Conservation (phyloP, 2,888 invertebrate genomes). For the Ctena decussata region DNA sequence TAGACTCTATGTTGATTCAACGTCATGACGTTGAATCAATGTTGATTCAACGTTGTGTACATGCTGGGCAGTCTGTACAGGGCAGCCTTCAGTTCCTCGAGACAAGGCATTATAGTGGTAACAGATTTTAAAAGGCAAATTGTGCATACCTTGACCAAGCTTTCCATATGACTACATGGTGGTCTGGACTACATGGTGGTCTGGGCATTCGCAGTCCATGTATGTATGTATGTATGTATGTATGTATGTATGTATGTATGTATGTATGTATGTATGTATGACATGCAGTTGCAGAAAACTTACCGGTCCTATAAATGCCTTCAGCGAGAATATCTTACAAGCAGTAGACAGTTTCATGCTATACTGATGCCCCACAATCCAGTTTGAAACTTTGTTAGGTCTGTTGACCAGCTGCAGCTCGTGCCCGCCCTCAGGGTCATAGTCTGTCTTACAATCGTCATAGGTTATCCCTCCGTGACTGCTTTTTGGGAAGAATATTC, state of each 20-base stretch:
- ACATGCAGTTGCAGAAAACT: neutral
- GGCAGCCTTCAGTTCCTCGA: no score
- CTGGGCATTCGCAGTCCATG: no score
- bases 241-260: conserved; percentile 50
- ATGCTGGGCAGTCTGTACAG: no score
- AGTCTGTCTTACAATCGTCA: conserved; percentile 42
- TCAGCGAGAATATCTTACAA: conserved; percentile 51
- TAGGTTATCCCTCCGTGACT: conserved; percentile 47
- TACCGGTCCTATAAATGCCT: conserved; percentile 50
- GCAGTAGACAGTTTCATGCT: conserved; percentile 3
- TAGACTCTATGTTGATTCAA: no score
- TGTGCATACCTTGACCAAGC: no score
- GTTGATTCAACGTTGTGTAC: no score
- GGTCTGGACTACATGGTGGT: no score
- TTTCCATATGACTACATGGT: no score
- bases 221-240: conserved; percentile 37
- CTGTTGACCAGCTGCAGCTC: no score
- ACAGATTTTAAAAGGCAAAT: no score
- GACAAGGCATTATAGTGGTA: no score
- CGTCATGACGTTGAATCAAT: no score
- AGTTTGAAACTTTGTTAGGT: neutral
- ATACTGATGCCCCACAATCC: conserved; percentile 32
- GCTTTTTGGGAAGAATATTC: conserved; percentile 18
- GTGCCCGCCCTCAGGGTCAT: conserved; percentile 47
- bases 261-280: neutral